Base-by-base conservation (phyloP, 2,888 invertebrate genomes). In the Siphlonurus alternatus region DNA sequence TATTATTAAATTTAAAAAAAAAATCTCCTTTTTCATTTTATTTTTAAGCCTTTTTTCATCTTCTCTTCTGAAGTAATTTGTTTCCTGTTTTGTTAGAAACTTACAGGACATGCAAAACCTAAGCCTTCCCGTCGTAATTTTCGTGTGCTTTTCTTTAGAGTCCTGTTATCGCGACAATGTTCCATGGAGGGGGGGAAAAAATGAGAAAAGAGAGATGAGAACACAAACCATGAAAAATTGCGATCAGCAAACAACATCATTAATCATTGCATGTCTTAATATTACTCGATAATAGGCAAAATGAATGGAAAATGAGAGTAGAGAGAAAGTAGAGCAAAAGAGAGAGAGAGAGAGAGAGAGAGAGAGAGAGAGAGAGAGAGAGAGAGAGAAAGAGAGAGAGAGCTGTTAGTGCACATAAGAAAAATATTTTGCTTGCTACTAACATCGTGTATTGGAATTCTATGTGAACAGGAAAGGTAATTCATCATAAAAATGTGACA, bases 341-440 rank as follows among this genome's bases (percentile, higher is more conserved):
- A 59, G 2, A 59, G 2, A 59, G 20, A 59, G 1, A 59, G 59
- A 59, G 2, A 59, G 59, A 59, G 2, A 59, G 59, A 59, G 59
- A 59, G 59, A 59, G 59, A 59, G 23, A 2, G 59, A 56, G n/a
- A 56, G n/a, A 56, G 56, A 20, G 56, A n/a, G 56, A n/a, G n/a
- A 20, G 56, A 59, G 23, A 20, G 59, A 59, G 59, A 2, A 19
- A 59, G 2, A 59, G 19, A 22, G 59, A 59, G 23, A 22, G 59
- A 59, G 23, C n/a, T n/a, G n/a, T n/a, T 1, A 2, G 53, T n/a
- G 53, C 18, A 2, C 1, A 53, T 18, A 53, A 53, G 1, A 1
- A 1, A 2, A 53, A 1, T n/a, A 19, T n/a, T n/a, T n/a, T n/a
- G n/a, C n/a, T n/a, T n/a, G n/a, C n/a, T n/a, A n/a, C n/a, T n/a